Base-by-base conservation (phyloP, 2,888 invertebrate species). In the Polymixis lichenea region DNA sequence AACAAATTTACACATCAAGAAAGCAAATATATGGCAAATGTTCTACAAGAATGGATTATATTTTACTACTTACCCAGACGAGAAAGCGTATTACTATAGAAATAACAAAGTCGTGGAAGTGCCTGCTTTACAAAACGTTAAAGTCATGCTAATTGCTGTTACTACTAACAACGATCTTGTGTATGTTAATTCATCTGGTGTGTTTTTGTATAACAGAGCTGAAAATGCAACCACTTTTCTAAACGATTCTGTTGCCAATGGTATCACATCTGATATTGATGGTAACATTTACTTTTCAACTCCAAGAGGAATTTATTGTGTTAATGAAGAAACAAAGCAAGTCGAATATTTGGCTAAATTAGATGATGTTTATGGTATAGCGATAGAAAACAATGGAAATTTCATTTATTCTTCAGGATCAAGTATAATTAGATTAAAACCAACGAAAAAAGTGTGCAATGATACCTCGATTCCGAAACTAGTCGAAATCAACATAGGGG, bases 21-120 rank as follows among this genome's bases (percentile, higher is more conserved):
- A 89, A 0, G 68, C 86, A 22, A 95, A 90, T 66, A 90, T 95
- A 64, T 96, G 95, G 95, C 95, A 96, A 86, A 86, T 96, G 87
- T 95, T 95, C 73, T 93, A 88, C 75, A 87, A 85, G 72, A 90
- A 93, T 38, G 88, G 90, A n/a, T 78, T 95, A 0, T 95, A 94
- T 83, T 95, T 92, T 77, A 92, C 94, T 2, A 91, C 89, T 0
- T 94, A 92, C 9, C 91, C 92, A 0, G 78, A 89, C 0, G 92
- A 93, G 78, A 80, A 78, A 72, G 90, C 87, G 0, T 92, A 85
- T 62, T 53, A 87, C 6, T 91, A 87, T 70, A 90, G 89, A 75
- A 72, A 90, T 8, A 81, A 85, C 5, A 51, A 67, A 32, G 62
- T 89, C 0, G 66, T 66, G 2, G 78, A 80, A 65, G 82, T 93